Evolutionary conservation across 2,113 vertebrate species (phyloP), one percentile per base, ranked within the genome.

Genomic region (Phalacrocorax pelagicus): DNA sequence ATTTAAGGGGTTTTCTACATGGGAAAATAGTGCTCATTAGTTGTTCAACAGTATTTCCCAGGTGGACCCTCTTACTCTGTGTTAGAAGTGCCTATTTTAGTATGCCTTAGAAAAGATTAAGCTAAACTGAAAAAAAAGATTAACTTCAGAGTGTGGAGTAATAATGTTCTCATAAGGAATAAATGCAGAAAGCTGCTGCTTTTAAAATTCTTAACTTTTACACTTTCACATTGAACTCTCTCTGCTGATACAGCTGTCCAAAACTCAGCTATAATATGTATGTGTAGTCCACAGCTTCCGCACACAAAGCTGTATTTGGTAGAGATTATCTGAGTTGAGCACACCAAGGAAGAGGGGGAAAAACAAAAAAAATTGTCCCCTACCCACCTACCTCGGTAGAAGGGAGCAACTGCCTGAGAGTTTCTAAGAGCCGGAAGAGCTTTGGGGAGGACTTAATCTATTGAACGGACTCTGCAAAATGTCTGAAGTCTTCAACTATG

Each of bases 101-200:
- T 42, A 40, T 23, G 18, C 21, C 75, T 88, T 66, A 65, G 40
- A 42, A 69, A 82, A 93, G n/a, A 90, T n/a, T 79, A 85, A 26
- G 24, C 21, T 83, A 22, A 84, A 90, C 14, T 24, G 34, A 5
- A 79, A 55, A 72, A 72, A 83, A 30, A 12, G 27, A 2, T 30
- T 34, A 27, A 77, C 84, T 84, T 87, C 65, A 62, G 12, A 95
- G 59, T 66, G 52, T 1, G 1, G 12, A 85, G 24, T 22, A 77
- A 80, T 55, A 80, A 63, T 12, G 6, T 71, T 69, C 40, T 92
- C 61, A 40, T 34, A 81, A 72, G 40, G 23, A 87, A 84, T 27
- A 96, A 91, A 86, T 20, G 24, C 32, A 88, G 38, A 86, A 92
- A 62, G 32, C 29, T 84, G 27, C 27, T 81, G 51, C 71, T 81